Conservation (phyloP, 2,888 invertebrate species). For the Unio delphinus region DNA sequence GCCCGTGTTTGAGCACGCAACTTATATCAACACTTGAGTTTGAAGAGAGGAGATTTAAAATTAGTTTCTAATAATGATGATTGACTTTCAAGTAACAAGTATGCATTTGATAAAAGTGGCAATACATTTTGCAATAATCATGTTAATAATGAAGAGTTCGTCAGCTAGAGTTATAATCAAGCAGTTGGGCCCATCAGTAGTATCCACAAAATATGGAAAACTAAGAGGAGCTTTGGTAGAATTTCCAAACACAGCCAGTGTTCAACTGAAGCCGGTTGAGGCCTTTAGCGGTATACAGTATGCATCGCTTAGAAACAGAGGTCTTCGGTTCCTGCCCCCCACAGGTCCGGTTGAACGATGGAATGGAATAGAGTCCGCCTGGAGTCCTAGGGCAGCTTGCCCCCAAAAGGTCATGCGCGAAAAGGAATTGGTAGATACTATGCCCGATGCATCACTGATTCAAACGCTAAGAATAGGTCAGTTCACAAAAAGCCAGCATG, state of each 20-base stretch:
- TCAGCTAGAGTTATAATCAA: slow-evolving; percentile 14
- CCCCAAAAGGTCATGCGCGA: slow-evolving; percentile 76
- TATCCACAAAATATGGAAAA: slow-evolving; percentile 84
- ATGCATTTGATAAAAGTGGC: too few relatives aligned
- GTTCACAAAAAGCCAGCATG: slow-evolving; percentile 23
- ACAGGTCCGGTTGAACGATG: slow-evolving; percentile 88
- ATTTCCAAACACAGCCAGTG: slow-evolving; percentile 44
- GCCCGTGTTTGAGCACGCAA: too few relatives aligned
- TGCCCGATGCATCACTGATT: slow-evolving; percentile 23
- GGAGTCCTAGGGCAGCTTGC: slow-evolving; percentile 86
- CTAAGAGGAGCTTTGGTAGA: slow-evolving; percentile 79
- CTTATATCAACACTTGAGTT: too few relatives aligned
- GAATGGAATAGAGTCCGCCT: slow-evolving; percentile 83
- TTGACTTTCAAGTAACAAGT: too few relatives aligned
- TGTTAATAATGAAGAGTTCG: too few relatives aligned
- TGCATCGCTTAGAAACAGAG: slow-evolving; percentile 91
- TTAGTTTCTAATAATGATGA: too few relatives aligned
- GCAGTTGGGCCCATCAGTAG: slow-evolving; percentile 26
- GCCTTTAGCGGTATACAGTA: slow-evolving; percentile 93
- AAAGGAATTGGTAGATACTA: slow-evolving; percentile 12
- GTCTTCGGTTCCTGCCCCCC: slow-evolving; percentile 95
- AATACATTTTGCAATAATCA: too few relatives aligned
- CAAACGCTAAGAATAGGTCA: slow-evolving; percentile 18
- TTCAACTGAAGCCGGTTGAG: slow-evolving; percentile 79
- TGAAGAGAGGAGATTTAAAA: too few relatives aligned